phyloP scores from a whole-genome alignment of 2,797 vertebrate genomes.

The Ara ararauna region DNA sequence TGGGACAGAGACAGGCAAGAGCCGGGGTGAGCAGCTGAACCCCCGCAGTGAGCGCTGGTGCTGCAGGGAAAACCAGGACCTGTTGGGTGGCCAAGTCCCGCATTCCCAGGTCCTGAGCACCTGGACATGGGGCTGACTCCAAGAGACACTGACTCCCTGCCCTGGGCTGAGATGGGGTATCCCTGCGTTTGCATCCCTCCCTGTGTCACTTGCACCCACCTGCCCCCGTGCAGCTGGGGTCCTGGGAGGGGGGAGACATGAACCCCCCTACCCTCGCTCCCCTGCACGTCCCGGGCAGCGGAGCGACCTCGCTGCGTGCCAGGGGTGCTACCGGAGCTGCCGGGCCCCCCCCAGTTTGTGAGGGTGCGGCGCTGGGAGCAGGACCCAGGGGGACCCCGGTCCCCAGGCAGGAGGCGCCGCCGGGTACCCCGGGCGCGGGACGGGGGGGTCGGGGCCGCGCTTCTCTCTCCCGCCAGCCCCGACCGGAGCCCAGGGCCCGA shows the following conservation, averaged over 20 bases:
- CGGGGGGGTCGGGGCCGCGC: neutral
- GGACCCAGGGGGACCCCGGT: too few species aligned
- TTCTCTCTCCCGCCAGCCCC: neutral
- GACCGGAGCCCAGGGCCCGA: neutral
- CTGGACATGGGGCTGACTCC: neutral
- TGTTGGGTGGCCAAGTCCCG: rapidly evolving
- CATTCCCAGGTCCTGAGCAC: rapidly evolving
- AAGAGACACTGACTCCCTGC: rapidly evolving
- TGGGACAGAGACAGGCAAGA: neutral
- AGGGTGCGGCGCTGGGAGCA: too few species aligned
- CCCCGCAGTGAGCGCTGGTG: neutral
- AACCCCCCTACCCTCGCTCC: neutral
- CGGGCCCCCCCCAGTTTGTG: neutral
- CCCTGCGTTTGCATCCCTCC: neutral
- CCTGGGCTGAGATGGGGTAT: neutral
- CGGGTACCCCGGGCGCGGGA: neutral
- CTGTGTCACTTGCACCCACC: neutral
- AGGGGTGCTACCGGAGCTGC: neutral
- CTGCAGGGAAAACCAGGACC: rapidly evolving
- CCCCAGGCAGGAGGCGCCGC: too few species aligned
- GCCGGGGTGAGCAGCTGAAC: neutral
- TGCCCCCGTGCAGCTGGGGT: neutral
- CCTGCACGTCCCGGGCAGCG: neutral
- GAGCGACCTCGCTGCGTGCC: neutral
- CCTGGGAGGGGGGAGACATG: rapidly evolving